Base-by-base conservation (phyloP, 2,113 vertebrate genomes). In the Peromyscus californicus region DNA sequence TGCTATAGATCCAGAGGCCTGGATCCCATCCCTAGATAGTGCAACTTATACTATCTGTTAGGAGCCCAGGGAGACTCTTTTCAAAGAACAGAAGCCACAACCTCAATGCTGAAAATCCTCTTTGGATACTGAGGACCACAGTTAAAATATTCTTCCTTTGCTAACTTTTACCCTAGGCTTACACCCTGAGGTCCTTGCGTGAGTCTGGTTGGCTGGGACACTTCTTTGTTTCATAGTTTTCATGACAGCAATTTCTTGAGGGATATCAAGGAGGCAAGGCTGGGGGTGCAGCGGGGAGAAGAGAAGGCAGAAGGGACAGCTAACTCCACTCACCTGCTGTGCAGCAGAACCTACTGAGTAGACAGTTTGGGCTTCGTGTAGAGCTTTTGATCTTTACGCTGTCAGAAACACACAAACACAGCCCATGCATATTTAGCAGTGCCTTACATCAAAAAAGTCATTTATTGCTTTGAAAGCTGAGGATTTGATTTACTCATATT, bases 401-500 rank as follows among this genome's bases (percentile, higher is more conserved):
- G 86, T 74, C 54, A 48, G 89, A 91, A 96, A 82, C 45, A 74
- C 2, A 88, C 10, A 82, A 31, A 51, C 51, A 76, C 85, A 93
- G 39, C 24, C 78, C 48, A 21, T 95, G 86, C 93, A 72, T 91
- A 89, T 72, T 85, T 91, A 93, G 26, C 61, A 91, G 82, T 9
- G n/a, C 16, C 85, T 93, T 95, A 74, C 79, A 48, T 94, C 78
- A 96, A 95, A 83, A 24, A 29, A 70, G 39, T 69, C 42, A 84
- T 89, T 92, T 96, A 86, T 48, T 90, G 26, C 92, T 93, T 95
- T 75, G 65, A 82, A 65, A 16, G 54, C 93, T 45, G 3, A 94
- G 11, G 10, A 90, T 78, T 96, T 88, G 42, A 84, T 93, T 93
- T 83, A 84, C 89, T 95, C 48, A 42, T 12, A 54, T 39, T 75